A percentile compares a stretch with the other conserved stretches of the same genome.
Evolutionary conservation across 2,888 invertebrate species (phyloP).

Genomic region (Chrysodeixis includens): DNA sequence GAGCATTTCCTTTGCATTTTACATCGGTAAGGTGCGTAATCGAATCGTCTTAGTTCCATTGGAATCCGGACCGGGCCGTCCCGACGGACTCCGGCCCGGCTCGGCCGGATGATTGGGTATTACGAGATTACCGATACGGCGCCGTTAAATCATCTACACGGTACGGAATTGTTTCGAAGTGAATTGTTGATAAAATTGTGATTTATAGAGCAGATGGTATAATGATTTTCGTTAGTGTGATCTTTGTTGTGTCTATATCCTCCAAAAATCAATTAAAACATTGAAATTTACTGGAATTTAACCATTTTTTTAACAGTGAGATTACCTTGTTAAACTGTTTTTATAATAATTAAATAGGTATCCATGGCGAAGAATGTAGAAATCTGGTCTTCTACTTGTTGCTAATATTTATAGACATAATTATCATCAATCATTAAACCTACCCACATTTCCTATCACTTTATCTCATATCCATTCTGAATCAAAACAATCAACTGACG

Average conservation of each 20-base stretch:
- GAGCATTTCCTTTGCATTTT: slow-evolving; percentile 61
- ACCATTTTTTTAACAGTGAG: no score
- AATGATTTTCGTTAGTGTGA: slow-evolving; percentile 15
- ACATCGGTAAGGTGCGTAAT: slow-evolving; percentile 57
- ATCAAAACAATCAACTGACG: slow-evolving; percentile 21
- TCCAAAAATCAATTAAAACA: no score
- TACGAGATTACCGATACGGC: slow-evolving; percentile 79
- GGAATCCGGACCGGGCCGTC: slow-evolving; percentile 62
- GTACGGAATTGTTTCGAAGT: slow-evolving; percentile 48
- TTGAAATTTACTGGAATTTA: no score
- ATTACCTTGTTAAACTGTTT: no score
- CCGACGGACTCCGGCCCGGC: slow-evolving; percentile 60
- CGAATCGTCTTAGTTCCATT: slow-evolving; percentile 64
- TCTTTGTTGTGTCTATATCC: not conserved
- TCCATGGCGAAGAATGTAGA: no score
- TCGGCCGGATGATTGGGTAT: slow-evolving; percentile 83
- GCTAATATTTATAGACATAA: no score
- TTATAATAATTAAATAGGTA: no score
- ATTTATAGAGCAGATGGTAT: slow-evolving; percentile 17
- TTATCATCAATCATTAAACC: no score
- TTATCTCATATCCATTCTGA: not conserved
- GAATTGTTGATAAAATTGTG: slow-evolving; percentile 47
- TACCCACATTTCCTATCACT: not conserved
- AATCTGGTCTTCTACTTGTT: no score
- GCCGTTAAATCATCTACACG: slow-evolving; percentile 79